phyloP scores from a whole-genome alignment of 2,797 vertebrate genomes.

The Kryptopterus vitreolus region DNA sequence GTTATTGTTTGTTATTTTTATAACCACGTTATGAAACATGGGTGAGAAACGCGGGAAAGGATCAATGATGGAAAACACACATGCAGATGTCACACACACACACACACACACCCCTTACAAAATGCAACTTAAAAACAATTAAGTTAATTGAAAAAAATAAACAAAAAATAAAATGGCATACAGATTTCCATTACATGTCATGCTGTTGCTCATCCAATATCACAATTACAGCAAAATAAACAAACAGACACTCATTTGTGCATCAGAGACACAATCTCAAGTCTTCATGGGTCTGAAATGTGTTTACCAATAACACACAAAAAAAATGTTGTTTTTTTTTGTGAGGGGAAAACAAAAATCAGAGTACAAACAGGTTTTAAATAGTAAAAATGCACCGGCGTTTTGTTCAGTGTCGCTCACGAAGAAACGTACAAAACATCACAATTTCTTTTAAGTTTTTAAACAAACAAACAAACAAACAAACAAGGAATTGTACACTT shows the following conservation, averaged over 20 bases:
- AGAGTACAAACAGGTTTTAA: background rate
- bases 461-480: background rate
- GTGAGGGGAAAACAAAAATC: background rate
- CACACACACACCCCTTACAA: background rate
- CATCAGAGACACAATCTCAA: no score
- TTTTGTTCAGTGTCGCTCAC: background rate
- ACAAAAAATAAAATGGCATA: background rate
- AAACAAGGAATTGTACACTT: background rate
- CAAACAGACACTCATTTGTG: background rate
- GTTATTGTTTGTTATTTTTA: background rate
- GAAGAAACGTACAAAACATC: background rate
- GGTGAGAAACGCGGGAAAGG: background rate
- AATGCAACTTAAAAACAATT: background rate
- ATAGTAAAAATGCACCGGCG: background rate
- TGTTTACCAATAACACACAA: background rate
- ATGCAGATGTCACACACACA: background rate
- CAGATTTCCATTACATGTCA: no score
- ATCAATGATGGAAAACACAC: no score
- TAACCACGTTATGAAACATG: background rate
- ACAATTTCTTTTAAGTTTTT: background rate
- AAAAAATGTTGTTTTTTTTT: no score
- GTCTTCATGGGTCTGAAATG: background rate
- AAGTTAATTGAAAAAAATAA: background rate
- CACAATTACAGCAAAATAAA: background rate
- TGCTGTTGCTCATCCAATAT: background rate